Evolutionary conservation across 2,113 vertebrate species (phyloP), one percentile per base, ranked within the genome.

Genomic region (Trachemys scripta): DNA sequence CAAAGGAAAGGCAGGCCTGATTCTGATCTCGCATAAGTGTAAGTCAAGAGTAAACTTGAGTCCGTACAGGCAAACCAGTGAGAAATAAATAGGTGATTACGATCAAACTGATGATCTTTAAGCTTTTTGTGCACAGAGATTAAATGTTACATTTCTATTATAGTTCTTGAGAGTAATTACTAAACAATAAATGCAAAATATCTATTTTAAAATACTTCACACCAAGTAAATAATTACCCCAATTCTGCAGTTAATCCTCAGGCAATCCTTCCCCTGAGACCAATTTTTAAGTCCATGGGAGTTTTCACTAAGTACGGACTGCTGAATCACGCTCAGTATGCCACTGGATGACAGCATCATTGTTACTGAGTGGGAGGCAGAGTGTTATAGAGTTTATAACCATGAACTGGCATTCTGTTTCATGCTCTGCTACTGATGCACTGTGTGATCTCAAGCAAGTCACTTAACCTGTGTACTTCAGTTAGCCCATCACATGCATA

Each of bases 371-470:
- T 25, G 29, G 38, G 90, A 85, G 83, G 54, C 54, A 91, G 45
- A 19, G 57, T 0, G 57, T 35, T 17, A 0, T 0, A 56, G 25
- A 51, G 25, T 35, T 59, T 69, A 91, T 14, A 79, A 94, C 45
- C 62, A 78, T 62, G 75, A 93, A 72, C 24, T 3, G 20, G 5
- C 5, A 2, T 35, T 92, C 88, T 59, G 62, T 85, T 92, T 80
- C 94, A 79, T 16, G 25, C 54, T 86, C 80, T 94, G 90, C 56
- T 92, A 89, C 56, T 89, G 84, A 84, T 83, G 79, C 89, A 85
- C 78, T 89, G 80, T 38, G 38, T 50, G 47, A 80, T 49, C 91
- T 96, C 38, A 80, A 91, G 89, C 91, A 56, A 96, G 57, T 93
- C 92, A 87, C 56, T 95, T 96, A 84, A 92, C 82, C 78, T 78